These are phyloP conservation scores for Fissipunctia ypsillon DNA, from an alignment of 2,888 invertebrate genomes.

Conservation along the genomic window DNA sequence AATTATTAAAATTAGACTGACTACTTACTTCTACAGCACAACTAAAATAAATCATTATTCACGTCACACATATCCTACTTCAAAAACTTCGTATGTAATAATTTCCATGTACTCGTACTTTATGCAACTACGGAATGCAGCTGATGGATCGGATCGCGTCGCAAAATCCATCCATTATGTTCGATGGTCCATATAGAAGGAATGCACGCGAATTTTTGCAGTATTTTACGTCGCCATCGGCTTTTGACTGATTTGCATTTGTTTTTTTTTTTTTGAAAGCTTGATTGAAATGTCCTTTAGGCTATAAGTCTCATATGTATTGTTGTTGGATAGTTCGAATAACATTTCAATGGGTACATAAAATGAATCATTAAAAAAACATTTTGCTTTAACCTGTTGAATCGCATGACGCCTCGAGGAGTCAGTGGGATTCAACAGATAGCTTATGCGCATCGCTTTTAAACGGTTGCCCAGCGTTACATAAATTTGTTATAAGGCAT, in stretches of 20 bases:
- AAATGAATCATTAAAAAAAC: neutral
- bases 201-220: conserved; percentile 8
- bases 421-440: too few relatives aligned
- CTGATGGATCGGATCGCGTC: conserved; percentile 17
- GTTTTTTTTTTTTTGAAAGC: neutral
- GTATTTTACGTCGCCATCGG: conserved; percentile 12
- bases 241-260: neutral
- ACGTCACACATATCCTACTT: neutral
- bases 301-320: neutral
- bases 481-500: neutral
- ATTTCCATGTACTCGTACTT: conserved; percentile 12
- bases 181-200: conserved; percentile 29
- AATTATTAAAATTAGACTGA: neutral
- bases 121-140: neutral
- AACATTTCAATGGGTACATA: neutral
- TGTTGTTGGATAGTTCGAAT: neutral
- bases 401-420: too few relatives aligned
- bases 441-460: neutral
- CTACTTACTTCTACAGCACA: neutral
- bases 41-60: neutral
- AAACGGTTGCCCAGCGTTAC: neutral
- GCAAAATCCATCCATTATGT: conserved; percentile 6
- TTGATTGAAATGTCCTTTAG: neutral
- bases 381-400: too few relatives aligned
- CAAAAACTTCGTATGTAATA: neutral